These are phyloP conservation scores for Caenorhabditis uteleia DNA, from an alignment of 2,888 invertebrate genomes.

Conservation along the genomic window DNA sequence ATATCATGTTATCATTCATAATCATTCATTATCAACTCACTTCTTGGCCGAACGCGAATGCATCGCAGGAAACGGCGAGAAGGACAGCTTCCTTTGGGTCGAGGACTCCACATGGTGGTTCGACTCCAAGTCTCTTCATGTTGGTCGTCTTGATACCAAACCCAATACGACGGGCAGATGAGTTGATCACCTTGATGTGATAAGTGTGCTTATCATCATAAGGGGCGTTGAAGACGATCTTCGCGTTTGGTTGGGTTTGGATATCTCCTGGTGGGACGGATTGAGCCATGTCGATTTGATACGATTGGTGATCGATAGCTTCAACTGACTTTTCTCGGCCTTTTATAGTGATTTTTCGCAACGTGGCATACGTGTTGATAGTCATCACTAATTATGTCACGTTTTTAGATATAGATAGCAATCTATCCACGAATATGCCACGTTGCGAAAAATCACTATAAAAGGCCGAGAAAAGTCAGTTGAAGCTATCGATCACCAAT, in stretches of 20 bases:
- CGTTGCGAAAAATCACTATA: too few relatives aligned
- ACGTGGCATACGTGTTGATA: too few relatives aligned
- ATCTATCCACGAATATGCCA: too few relatives aligned
- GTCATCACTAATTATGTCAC: too few relatives aligned
- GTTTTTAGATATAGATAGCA: too few relatives aligned
- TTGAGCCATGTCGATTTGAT: conserved; percentile 39
- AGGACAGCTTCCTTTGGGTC: conserved; percentile 46
- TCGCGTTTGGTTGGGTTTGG: conserved; percentile 47
- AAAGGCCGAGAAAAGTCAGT: too few relatives aligned
- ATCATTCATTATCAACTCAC: too few relatives aligned
- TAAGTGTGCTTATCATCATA: conserved; percentile 61
- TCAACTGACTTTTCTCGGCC: too few relatives aligned
- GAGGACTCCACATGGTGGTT: conserved; percentile 43
- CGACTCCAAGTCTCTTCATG: conserved; percentile 47
- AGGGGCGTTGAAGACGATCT: conserved; percentile 59
- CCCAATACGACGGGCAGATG: conserved; percentile 44
- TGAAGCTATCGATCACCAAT: too few relatives aligned
- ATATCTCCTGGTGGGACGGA: conserved; percentile 55
- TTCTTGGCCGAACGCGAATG: conserved; percentile 43
- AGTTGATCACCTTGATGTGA: conserved; percentile 54
- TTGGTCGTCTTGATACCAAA: conserved; percentile 50
- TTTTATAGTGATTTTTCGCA: too few relatives aligned
- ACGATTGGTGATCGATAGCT: too few relatives aligned
- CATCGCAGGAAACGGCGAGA: conserved; percentile 44
- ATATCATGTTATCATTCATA: too few relatives aligned